These are phyloP conservation scores for Oceanodroma leucorhoa DNA, from an alignment of 2,797 vertebrate genomes.

Conservation along the genomic window DNA sequence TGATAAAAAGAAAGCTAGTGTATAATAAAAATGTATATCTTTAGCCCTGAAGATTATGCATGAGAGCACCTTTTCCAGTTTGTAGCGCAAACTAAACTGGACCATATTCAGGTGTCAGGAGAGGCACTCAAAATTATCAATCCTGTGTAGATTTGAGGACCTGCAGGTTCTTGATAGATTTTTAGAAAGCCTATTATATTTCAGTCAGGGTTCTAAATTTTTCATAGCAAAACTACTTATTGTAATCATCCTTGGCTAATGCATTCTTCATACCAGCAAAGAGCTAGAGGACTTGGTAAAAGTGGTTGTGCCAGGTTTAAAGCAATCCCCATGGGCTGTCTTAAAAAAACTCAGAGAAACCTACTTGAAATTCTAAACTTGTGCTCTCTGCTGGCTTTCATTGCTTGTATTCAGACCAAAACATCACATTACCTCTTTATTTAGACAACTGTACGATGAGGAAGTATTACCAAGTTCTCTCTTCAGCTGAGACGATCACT, in stretches of 20 bases:
- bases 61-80: background rate
- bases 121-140: background rate
- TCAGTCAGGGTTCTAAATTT: slow-evolving; percentile 3
- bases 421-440: background rate
- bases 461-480: background rate
- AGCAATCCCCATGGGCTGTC: background rate
- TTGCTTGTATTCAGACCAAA: background rate
- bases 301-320: background rate
- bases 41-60: background rate
- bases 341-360: background rate
- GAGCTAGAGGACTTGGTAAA: background rate
- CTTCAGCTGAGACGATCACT: background rate
- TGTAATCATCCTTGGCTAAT: slow-evolving; percentile 18
- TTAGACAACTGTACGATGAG: background rate
- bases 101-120: background rate
- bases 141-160: background rate
- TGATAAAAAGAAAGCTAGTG: background rate
- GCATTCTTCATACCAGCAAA: background rate
- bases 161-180: background rate
- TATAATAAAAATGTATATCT: background rate
- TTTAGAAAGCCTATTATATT: slow-evolving; percentile 33
- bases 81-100: background rate
- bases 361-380: background rate
- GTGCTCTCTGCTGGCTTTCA: background rate
- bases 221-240: slow-evolving; percentile 2